Percentiles rank a stretch among this genome's conserved stretches.
phyloP scores from a whole-genome alignment of 2,113 vertebrate genomes.

The Xenopus tropicalis region DNA sequence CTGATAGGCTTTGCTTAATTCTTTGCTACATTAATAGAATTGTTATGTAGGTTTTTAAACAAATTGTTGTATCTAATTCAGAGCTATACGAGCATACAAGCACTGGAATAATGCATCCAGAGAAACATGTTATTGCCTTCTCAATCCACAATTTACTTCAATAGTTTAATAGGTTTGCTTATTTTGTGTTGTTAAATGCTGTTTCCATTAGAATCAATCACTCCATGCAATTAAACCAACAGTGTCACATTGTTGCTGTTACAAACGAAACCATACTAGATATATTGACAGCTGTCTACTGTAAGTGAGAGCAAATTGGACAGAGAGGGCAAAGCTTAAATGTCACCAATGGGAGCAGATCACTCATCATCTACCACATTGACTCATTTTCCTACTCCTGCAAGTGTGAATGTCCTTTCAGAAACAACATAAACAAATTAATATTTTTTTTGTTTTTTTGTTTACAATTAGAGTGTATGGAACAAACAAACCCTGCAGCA shows the following conservation, averaged over 20 bases:
- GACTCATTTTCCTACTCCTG: constrained; percentile 70
- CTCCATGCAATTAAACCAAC: constrained; percentile 86
- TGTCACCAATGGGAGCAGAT: constrained; percentile 68
- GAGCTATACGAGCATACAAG: constrained; percentile 18
- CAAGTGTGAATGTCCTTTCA: constrained; percentile 80
- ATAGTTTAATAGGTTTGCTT: constrained; percentile 60
- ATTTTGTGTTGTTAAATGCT: constrained; percentile 78
- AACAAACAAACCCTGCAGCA: neutral
- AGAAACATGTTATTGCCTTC: constrained; percentile 40
- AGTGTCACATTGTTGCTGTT: constrained; percentile 82
- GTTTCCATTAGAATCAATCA: constrained; percentile 90
- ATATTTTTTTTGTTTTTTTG: constrained; percentile 61
- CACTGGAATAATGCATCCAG: constrained; percentile 55
- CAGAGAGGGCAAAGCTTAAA: constrained; percentile 69
- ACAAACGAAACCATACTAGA: constrained; percentile 79
- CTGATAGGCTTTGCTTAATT: too few relatives aligned
- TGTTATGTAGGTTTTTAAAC: too few relatives aligned
- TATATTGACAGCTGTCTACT: constrained; percentile 86
- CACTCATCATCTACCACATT: constrained; percentile 62
- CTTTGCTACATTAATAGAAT: too few relatives aligned
- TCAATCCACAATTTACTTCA: constrained; percentile 62
- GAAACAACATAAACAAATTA: constrained; percentile 78
- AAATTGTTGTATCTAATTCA: neutral
- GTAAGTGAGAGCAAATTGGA: constrained; percentile 65
- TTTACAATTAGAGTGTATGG: constrained; percentile 61